Conservation (phyloP, 2,888 invertebrate genomes). For the Epicampocera succincta region DNA sequence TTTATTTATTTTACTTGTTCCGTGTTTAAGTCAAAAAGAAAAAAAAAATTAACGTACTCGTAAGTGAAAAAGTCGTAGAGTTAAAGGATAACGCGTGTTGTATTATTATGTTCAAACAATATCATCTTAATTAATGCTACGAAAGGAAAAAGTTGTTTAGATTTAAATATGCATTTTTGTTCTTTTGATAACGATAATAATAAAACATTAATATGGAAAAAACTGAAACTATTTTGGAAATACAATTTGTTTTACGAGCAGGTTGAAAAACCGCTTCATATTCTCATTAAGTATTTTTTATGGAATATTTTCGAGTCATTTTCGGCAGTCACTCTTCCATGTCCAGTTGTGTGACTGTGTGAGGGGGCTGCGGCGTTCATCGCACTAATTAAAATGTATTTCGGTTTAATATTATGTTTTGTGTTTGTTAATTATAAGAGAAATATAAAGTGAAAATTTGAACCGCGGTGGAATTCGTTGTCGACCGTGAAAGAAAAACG, state of each 20-base stretch:
- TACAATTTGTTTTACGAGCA: conserved; percentile 14
- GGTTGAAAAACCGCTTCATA: no score
- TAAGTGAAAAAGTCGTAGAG: conserved; percentile 5
- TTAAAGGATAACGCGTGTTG: neutral
- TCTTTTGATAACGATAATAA: neutral
- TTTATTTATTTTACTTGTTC: neutral
- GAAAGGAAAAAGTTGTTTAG: conserved; percentile 4
- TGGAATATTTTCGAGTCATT: conserved; percentile 18
- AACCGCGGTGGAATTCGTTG: neutral
- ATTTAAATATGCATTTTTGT: conserved; percentile 40
- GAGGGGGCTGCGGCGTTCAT: conserved; percentile 24
- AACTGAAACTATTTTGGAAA: conserved; percentile 1
- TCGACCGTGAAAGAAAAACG: neutral
- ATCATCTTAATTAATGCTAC: conserved; percentile 4
- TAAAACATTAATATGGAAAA: conserved; percentile 20
- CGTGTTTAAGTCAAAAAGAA: conserved; percentile 9
- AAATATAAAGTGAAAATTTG: neutral
- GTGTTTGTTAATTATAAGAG: conserved; percentile 8
- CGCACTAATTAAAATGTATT: conserved; percentile 47
- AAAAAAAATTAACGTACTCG: no score
- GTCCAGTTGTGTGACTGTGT: conserved; percentile 22
- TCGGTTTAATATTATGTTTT: conserved; percentile 44
- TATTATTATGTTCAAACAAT: conserved; percentile 20
- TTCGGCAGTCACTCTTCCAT: conserved; percentile 52
- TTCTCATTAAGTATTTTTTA: conserved; percentile 3